phyloP scores from a whole-genome alignment of 1,140 invertebrate species.

The Diachasma alloeum region DNA sequence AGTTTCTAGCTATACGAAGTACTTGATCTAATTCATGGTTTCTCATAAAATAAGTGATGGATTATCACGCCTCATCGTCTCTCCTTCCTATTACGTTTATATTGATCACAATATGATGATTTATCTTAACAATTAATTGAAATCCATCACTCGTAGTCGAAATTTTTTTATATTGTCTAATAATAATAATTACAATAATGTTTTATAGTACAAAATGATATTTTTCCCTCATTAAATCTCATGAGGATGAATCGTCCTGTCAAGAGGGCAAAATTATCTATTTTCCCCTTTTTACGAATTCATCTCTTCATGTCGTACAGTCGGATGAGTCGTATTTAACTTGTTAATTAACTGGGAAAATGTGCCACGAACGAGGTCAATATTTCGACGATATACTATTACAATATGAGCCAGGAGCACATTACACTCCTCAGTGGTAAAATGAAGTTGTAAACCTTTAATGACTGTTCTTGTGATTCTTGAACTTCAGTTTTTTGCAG shows the following conservation, averaged over 20 bases:
- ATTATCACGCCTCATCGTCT: neutral
- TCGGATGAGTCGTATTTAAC: constrained; percentile 1
- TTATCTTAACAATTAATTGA: constrained; percentile 15
- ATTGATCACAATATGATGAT: neutral
- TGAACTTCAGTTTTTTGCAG: neutral
- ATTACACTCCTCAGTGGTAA: neutral
- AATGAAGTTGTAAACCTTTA: neutral
- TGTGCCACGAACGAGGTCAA: neutral
- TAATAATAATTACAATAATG: constrained; percentile 21
- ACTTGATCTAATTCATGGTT: neutral
- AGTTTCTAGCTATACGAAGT: neutral
- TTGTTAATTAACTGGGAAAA: neutral
- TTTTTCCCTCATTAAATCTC: constrained; percentile 3
- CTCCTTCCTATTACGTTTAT: neutral
- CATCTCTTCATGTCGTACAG: neutral
- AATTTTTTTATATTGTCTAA: constrained; percentile 29
- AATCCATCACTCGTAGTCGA: neutral
- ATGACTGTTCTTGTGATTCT: neutral
- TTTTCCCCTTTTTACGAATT: neutral
- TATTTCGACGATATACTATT: neutral
- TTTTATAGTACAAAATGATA: constrained; percentile 36
- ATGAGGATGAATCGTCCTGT: neutral
- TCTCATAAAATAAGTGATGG: neutral
- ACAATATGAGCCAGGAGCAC: neutral
- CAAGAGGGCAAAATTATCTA: neutral